Base-by-base conservation (phyloP, 2,113 vertebrate genomes). In the Istiophorus platypterus region DNA sequence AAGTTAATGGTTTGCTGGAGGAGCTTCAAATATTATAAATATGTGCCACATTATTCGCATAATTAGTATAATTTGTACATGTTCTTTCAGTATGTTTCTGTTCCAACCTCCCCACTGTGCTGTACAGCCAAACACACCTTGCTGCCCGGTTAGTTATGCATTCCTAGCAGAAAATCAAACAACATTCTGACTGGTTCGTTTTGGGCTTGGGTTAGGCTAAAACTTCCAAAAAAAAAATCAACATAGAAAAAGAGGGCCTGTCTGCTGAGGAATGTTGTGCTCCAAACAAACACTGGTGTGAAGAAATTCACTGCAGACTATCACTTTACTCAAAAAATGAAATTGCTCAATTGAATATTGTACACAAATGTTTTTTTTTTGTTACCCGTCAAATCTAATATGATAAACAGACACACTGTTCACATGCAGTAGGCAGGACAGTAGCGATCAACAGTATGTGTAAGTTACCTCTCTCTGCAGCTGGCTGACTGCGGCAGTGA, bases 381-480 rank as follows among this genome's bases (percentile, higher is more conserved):
- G 41, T 49, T 20, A 49, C 51, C 51, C 2, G 24, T 24, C 22
- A 11, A 22, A 54, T 22, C 20, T 10, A 12, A 59, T 9, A 49
- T 0, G 1, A 59, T 20, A 22, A 49, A n/a, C 24, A 51, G 31
- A 64, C 10, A 27, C 24, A 24, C 18, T 17, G 15, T 10, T 1
- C 22, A 15, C 34, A 34, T 6, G 37, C 45, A 49, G 17, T 20
- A 49, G 45, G 17, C 17, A 49, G 24, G 20, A 54, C 22, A 11
- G 8, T 12, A 54, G n/a, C 45, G 20, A 49, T 49, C 15, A 49
- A 18, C 18, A 49, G 4, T 13, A 24, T 4, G 58, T 34, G 47
- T n/a, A 15, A 7, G 22, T 62, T 93, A 98, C 98, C 97, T 99
- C 97, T 87, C 82, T 95, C 91, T 97, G 97, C 69, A 99, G 89